Base-by-base conservation (phyloP, 2,113 vertebrate genomes). In the Pitta sordida region DNA sequence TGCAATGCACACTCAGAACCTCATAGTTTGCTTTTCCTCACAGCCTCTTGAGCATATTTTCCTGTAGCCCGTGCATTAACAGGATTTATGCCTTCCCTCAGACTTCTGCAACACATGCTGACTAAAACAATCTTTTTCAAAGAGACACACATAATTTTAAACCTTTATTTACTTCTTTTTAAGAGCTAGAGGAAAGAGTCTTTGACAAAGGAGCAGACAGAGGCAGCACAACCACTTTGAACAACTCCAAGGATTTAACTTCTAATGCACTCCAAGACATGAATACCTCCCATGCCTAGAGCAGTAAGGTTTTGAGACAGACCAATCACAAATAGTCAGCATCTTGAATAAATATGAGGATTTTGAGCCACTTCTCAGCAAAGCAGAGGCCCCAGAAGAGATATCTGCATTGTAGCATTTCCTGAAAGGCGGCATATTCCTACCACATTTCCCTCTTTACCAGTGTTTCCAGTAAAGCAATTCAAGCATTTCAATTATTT, bases 221-320 rank as follows among this genome's bases (percentile, higher is more conserved):
- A 91, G 29, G 43, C 65, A 87, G 62, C n/a, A 43, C 2, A 2
- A 79, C 27, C 55, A 39, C 67, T 87, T 17, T 44, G 46, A 95
- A 79, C 37, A 92, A 87, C 74, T 85, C 27, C 59, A 77, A 12
- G 30, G 69, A 91, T 74, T 63, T 91, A 83, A 73, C 51, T 92
- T 79, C 63, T 76, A 65, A 85, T 55, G 46, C 59, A 76, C 84
- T 90, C 21, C 53, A 86, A 86, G 62, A 89, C 63, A 79, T 3
- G 7, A 83, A 86, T 64, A 88, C 44, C 88, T 91, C 67, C 79
- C 86, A 65, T 64, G 91, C 85, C 78, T 83, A 79, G 24, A 94
- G 85, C 67, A 92, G 59, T n/a, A 73, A 79, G 55, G 80, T 44
- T 95, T 82, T 88, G 73, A 94, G 88, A 86, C 46, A 87, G 68